Percentiles rank a stretch among this genome's conserved stretches.
phyloP scores from a whole-genome alignment of 2,113 vertebrate genomes.

The Pipa parva region DNA sequence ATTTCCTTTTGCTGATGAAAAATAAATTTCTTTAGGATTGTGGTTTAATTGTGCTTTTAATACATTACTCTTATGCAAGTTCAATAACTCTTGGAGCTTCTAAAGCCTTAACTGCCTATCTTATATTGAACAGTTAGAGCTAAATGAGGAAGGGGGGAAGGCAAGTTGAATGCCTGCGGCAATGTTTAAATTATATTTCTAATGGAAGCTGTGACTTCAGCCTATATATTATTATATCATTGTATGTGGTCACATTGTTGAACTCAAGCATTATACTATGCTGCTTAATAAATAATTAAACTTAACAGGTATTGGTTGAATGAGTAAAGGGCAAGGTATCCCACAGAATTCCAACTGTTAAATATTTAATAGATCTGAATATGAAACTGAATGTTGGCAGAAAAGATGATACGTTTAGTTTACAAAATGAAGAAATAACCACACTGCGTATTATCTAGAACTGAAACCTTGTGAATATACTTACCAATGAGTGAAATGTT shows the following conservation, averaged over 20 bases:
- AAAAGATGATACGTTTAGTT: neutral
- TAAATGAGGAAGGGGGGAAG: constrained; percentile 37
- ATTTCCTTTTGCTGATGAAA: too few species aligned
- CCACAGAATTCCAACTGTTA: neutral
- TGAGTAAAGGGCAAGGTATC: neutral
- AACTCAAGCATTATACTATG: constrained; percentile 12
- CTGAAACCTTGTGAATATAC: too few species aligned
- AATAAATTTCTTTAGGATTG: neutral
- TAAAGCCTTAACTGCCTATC: constrained; percentile 19
- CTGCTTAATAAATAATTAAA: constrained; percentile 39
- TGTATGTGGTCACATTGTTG: constrained; percentile 17
- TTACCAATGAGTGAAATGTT: too few species aligned
- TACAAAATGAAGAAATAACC: too few species aligned
- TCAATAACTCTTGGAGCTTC: constrained; percentile 6
- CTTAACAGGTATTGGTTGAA: neutral
- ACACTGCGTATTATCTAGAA: too few species aligned
- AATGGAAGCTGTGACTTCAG: constrained; percentile 42
- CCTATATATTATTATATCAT: constrained; percentile 30
- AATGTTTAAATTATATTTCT: constrained; percentile 45
- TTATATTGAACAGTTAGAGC: constrained; percentile 33
- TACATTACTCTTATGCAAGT: neutral
- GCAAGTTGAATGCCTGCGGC: constrained; percentile 38
- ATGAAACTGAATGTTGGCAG: neutral
- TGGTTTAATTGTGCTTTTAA: neutral
- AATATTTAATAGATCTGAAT: constrained; percentile 9